These are phyloP conservation scores for Dynastes hyllus DNA, from an alignment of 2,888 invertebrate genomes.

Conservation along the genomic window DNA sequence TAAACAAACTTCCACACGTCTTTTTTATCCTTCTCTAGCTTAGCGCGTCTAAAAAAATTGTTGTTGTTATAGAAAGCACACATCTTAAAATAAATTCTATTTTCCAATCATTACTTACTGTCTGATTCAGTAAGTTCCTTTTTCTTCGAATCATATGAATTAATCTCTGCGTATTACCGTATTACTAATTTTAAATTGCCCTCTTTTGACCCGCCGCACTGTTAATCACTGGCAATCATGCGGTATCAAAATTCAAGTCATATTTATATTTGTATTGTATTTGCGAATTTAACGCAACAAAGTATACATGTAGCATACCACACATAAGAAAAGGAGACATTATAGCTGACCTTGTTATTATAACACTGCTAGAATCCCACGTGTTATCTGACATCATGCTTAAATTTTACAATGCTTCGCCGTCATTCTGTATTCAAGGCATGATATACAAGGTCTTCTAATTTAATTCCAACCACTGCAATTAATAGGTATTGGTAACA, in stretches of 20 bases:
- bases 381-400: slow-evolving; percentile 49
- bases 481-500: slow-evolving; percentile 23
- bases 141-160: background rate
- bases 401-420: slow-evolving; percentile 44
- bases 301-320: background rate
- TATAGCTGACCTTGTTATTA: slow-evolving; percentile 46
- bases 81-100: background rate
- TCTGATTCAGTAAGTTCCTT: background rate
- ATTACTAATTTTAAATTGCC: slow-evolving; percentile 12
- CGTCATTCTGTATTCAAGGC: slow-evolving; percentile 30
- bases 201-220: background rate
- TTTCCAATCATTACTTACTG: background rate
- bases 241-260: slow-evolving; percentile 17
- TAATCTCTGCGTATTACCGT: background rate
- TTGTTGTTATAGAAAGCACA: background rate
- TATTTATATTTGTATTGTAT: slow-evolving; percentile 12
- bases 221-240: background rate
- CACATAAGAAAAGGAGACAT: background rate
- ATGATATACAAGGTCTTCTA: slow-evolving; percentile 41
- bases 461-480: slow-evolving; percentile 14
- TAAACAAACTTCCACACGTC: background rate
- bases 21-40: slow-evolving; percentile 1
- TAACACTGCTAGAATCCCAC: slow-evolving; percentile 41
- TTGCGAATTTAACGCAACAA: slow-evolving; percentile 1
- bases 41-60: slow-evolving; percentile 23